These are phyloP conservation scores for Toxotes lorentzi DNA, from an alignment of 2,797 vertebrate genomes.

Conservation along the genomic window DNA sequence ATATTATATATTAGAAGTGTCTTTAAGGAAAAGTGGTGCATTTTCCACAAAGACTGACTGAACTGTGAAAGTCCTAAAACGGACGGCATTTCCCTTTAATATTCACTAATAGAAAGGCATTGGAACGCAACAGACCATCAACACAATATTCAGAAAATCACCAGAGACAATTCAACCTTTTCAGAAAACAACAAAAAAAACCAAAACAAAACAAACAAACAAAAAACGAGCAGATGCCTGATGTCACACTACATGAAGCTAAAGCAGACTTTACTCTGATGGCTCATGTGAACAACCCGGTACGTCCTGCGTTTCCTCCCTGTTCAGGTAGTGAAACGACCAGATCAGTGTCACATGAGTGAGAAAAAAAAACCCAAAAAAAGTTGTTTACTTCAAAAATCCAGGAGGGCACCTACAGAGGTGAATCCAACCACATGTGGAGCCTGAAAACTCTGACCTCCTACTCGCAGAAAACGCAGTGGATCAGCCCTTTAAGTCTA, in stretches of 20 bases:
- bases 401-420: not conserved
- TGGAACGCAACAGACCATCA: slow-evolving; percentile 65
- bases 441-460: not conserved
- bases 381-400: not conserved
- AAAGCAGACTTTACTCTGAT: slow-evolving; percentile 9
- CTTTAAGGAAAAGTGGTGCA: not conserved
- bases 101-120: slow-evolving; percentile 72
- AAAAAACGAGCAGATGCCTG: slow-evolving; percentile 34
- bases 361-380: not conserved
- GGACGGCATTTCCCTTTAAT: slow-evolving; percentile 44
- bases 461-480: not conserved
- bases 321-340: slow-evolving; percentile 8
- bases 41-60: not conserved
- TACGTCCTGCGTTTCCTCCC: slow-evolving; percentile 24
- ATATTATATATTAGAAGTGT: not conserved
- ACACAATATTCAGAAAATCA: slow-evolving; percentile 71
- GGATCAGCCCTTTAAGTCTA: slow-evolving; percentile 36
- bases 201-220: too few relatives aligned
- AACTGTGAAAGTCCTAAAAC: not conserved
- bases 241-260: slow-evolving; percentile 20
- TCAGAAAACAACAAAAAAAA: slow-evolving; percentile 1
- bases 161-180: slow-evolving; percentile 41
- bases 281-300: slow-evolving; percentile 10
- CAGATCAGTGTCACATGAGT: slow-evolving; percentile 1
- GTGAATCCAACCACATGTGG: not conserved